phyloP scores from a whole-genome alignment of 2,113 vertebrate genomes.

The Epinephelus moara region DNA sequence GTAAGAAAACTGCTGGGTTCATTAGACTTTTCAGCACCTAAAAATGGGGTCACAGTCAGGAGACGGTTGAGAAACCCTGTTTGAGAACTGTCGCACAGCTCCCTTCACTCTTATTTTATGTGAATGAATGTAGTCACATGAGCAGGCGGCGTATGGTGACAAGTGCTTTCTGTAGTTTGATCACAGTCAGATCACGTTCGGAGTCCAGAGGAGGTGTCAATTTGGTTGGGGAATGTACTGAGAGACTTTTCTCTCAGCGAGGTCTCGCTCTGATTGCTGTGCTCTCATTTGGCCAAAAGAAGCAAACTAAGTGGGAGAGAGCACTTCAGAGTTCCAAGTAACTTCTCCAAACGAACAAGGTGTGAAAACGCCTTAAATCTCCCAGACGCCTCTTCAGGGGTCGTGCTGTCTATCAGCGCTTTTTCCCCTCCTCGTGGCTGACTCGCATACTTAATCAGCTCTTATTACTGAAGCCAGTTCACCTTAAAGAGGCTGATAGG shows the following conservation, averaged over 20 bases:
- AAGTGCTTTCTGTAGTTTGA: neutral
- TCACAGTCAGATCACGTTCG: constrained; percentile 29
- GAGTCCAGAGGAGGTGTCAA: constrained; percentile 15
- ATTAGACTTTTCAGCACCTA: neutral
- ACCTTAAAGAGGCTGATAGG: constrained; percentile 37
- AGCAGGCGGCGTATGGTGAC: neutral
- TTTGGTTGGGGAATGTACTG: constrained; percentile 24
- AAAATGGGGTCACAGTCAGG: neutral
- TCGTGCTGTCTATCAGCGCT: constrained; percentile 40
- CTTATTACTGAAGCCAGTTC: constrained; percentile 30
- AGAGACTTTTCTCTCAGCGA: constrained; percentile 14
- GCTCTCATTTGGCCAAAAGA: constrained; percentile 50
- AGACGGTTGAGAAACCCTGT: neutral
- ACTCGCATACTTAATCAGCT: constrained; percentile 60
- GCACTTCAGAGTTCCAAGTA: constrained; percentile 43
- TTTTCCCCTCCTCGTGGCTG: constrained; percentile 37
- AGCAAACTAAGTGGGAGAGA: constrained; percentile 47
- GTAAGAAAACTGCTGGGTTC: neutral
- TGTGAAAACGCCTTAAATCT: constrained; percentile 61
- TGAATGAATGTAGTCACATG: neutral
- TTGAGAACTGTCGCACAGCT: neutral
- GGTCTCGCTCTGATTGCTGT: constrained; percentile 50
- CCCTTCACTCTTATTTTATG: neutral
- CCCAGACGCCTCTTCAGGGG: constrained; percentile 51
- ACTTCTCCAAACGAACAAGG: constrained; percentile 49